Percentiles rank a stretch among this genome's conserved stretches.
Evolutionary conservation across 2,113 vertebrate genomes (phyloP).

Genomic region (Calidris pygmaea): DNA sequence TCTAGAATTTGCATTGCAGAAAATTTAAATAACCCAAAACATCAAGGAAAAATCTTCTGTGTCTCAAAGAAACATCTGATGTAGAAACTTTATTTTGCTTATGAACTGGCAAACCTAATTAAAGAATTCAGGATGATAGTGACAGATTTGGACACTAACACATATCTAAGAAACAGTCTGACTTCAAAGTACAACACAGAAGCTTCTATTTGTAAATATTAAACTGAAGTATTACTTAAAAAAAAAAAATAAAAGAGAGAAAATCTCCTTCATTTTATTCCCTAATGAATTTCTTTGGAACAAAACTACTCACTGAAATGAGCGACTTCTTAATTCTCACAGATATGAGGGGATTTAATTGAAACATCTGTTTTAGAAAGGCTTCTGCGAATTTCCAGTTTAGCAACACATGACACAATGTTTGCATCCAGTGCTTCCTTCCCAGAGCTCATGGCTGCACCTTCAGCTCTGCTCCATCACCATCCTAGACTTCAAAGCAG

Average conservation of each 20-base stretch:
- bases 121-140: background rate
- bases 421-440: background rate
- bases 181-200: slow-evolving; percentile 15
- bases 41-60: background rate
- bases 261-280: background rate
- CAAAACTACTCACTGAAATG: background rate
- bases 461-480: background rate
- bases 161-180: slow-evolving; percentile 9
- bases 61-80: background rate
- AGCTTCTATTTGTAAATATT: slow-evolving; percentile 39
- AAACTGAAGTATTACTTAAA: background rate
- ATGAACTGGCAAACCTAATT: slow-evolving; percentile 3
- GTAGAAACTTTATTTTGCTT: background rate
- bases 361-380: background rate
- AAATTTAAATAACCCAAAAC: background rate
- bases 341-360: background rate
- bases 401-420: background rate
- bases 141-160: slow-evolving; percentile 18
- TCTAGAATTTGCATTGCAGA: slow-evolving; percentile 14
- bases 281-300: background rate
- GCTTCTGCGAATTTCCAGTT: background rate
- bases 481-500: background rate
- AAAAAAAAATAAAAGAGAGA: background rate
- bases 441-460: background rate
- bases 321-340: background rate